Base-by-base conservation (phyloP, 2,797 vertebrate species). In the Chelmon rostratus region DNA sequence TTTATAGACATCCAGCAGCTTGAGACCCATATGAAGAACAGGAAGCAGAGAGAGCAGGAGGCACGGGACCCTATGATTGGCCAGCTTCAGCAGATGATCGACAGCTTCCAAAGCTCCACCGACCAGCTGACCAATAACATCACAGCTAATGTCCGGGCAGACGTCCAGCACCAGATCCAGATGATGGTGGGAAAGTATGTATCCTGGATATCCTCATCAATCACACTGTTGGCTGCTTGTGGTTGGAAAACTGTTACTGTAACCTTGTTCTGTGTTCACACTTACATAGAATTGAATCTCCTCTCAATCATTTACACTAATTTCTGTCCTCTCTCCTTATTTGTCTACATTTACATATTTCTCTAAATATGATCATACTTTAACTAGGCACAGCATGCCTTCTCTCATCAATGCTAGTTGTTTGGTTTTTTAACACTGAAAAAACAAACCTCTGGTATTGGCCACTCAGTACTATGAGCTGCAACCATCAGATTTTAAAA, bases 131-230 rank as follows among this genome's bases (percentile, higher is more conserved):
- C 96, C 0, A 95, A 91, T 76, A 96, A 83, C 25, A 91, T 99
- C 7, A 92, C 96, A 0, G 89, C 96, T 54, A 97, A 94, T 0
- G 95, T 99, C 66, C 95, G 97, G 11, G 88, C 97, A 0, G 98
- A 99, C 84, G 94, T 99, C 91, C 97, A 99, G 91, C 97, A 98
- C 82, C 98, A 99, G 93, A 95, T 99, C 70, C 98, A 97, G 57
- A 83, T 98, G 90, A 96, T 97, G 53, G 96, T 99, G 90, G 96
- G 97, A 96, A 99, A 97, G 98, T 99, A 92, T 85, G 97, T 93
- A 68, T 65, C 85, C 23, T 10, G 13, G 16, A 23, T 46, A 4
- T 28, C 44, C 40, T 72, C 44, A 64, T 64, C 9, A 10, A 57
- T 38, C 23, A 25, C 58, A 47, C 59, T 15, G 49, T 68, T 13